Conservation (phyloP, 2,113 vertebrate genomes). For the Saguinus imperator region DNA sequence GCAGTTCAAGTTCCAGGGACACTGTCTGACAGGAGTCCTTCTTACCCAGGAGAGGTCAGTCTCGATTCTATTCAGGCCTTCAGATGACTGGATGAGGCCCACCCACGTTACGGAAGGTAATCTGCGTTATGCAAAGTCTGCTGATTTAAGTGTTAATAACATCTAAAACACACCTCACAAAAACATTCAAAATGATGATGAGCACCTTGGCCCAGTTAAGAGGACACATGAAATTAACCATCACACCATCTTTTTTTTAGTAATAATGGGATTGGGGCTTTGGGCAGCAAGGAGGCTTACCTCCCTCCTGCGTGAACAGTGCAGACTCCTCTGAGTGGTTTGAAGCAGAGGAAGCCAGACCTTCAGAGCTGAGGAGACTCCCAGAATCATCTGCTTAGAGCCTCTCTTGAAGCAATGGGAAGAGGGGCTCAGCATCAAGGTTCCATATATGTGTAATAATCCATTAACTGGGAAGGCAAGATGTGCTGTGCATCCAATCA, state of each 20-base stretch:
- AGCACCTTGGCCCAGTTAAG: not conserved
- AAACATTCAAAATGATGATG: not conserved
- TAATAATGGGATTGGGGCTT: not conserved
- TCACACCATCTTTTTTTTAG: not conserved
- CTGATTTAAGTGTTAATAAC: not conserved
- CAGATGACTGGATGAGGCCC: not conserved
- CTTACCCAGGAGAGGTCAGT: not conserved
- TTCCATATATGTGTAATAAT: not conserved
- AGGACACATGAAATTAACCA: not conserved
- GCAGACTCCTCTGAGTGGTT: not conserved
- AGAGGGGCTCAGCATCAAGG: not conserved
- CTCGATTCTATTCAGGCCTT: not conserved
- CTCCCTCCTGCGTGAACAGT: not conserved
- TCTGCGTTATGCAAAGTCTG: not conserved
- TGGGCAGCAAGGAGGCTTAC: not conserved
- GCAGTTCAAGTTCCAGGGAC: not conserved
- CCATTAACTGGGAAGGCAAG: not conserved
- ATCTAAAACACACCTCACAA: not conserved
- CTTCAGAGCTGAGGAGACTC: not conserved
- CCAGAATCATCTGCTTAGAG: not conserved
- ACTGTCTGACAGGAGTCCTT: not conserved
- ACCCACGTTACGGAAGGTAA: not conserved
- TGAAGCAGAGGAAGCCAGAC: not conserved
- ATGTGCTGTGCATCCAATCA: not conserved
- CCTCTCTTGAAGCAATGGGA: not conserved